phyloP scores from a whole-genome alignment of 2,888 invertebrate genomes.

The Caenorhabditis angaria region DNA sequence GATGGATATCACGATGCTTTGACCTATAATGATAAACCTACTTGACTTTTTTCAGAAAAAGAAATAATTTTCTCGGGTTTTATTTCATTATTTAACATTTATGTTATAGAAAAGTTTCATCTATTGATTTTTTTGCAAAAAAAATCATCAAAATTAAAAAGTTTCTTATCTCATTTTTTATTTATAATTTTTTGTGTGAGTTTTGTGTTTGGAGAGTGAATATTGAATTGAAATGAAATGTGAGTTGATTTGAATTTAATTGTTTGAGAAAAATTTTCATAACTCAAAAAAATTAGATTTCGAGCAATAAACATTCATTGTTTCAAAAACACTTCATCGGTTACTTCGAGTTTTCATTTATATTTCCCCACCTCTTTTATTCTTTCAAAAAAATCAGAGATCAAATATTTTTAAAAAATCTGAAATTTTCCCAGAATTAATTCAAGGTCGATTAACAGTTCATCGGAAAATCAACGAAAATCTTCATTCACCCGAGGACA shows the following conservation, averaged over 20 bases:
- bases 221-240: slow-evolving; percentile 2
- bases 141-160: no score
- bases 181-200: not conserved
- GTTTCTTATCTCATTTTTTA: slow-evolving; percentile 6
- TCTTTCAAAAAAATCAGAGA: not conserved
- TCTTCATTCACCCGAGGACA: slow-evolving; percentile 24
- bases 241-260: not conserved
- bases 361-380: no score
- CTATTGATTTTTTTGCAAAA: not conserved
- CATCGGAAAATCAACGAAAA: not conserved
- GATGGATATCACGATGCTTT: slow-evolving; percentile 43
- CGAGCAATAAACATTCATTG: no score
- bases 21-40: slow-evolving; percentile 31
- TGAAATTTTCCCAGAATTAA: not conserved
- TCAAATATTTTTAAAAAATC: not conserved
- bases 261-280: not conserved
- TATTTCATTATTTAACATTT: not conserved
- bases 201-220: not conserved
- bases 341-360: no score
- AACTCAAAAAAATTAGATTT: not conserved
- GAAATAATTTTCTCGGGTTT: not conserved
- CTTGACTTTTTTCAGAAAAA: no score
- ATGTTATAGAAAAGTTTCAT: not conserved
- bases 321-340: no score
- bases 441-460: not conserved